Evolutionary conservation across 2,888 invertebrate species (phyloP), one percentile per base, ranked within the genome.

Genomic region (Agrotis segetum): DNA sequence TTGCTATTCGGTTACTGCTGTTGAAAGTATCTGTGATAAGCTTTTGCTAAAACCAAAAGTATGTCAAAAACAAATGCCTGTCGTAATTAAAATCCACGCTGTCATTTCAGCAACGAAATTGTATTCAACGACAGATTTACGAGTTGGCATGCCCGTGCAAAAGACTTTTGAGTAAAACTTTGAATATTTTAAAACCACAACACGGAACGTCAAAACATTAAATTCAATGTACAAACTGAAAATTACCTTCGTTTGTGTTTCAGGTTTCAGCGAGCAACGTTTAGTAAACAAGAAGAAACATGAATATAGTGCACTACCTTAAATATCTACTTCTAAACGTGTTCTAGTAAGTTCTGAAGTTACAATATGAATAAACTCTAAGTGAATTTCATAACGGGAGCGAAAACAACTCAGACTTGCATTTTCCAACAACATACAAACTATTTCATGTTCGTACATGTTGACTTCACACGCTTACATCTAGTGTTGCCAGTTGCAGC

Each of bases 301-400:
- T 70, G 70, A 64, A 34, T 47, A 34, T 52, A 49, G 9, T 52
- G 60, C 61, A 50, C 40, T 34, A 17, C 67, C 44, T 44, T 61
- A 67, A n/a, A n/a, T 49, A 68, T 40, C 65, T 66, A 55, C 46
- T 63, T 59, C 65, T 55, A 78, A 78, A 82, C 34, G 79, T 63
- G 62, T 62, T 70, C 64, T 52, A 16, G 64, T 66, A 70, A 81
- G 47, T 82, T 76, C 52, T 68, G 60, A 71, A 67, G 63, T 63
- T 71, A 84, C 71, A 69, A 60, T 71, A 81, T 72, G 79, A 74
- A 84, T 75, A 79, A 82, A 79, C 74, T 73, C 50, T 62, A 67
- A 79, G 58, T 82, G 71, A 82, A 84, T 80, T 81, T 85, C 78
- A 79, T 82, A 84, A 83, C 71, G 34, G 67, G 61, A 67, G 72